Evolutionary conservation across 2,888 invertebrate genomes (phyloP).

Genomic region (Euplagia quadripunctaria): DNA sequence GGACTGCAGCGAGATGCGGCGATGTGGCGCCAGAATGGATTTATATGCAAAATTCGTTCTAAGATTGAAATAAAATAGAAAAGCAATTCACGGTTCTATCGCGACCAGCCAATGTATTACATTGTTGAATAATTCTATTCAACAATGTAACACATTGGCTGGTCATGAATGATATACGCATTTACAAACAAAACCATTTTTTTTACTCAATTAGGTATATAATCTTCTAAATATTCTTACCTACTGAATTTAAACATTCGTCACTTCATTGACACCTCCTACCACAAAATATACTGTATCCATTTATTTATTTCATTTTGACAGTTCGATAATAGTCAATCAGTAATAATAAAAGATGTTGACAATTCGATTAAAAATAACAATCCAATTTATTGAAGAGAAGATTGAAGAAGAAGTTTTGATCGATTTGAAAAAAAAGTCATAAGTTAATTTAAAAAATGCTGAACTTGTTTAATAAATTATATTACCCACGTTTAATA

Average conservation of each 20-base stretch:
- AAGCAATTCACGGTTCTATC: constrained; percentile 37
- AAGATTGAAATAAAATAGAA: constrained; percentile 57
- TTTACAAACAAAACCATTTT: constrained; percentile 1
- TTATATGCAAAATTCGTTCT: constrained; percentile 67
- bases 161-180: neutral
- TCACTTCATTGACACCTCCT: neutral
- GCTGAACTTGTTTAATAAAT: too few species aligned
- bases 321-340: too few species aligned
- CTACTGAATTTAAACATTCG: neutral
- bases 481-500: too few species aligned
- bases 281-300: neutral
- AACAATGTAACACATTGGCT: too few species aligned
- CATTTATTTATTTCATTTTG: too few species aligned
- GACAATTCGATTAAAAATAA: too few species aligned
- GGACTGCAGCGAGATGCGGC: constrained; percentile 63
- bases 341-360: too few species aligned
- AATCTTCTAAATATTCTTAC: neutral
- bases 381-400: too few species aligned
- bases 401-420: too few species aligned
- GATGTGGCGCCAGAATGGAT: constrained; percentile 66
- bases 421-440: too few species aligned
- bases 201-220: neutral
- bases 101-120: constrained; percentile 22
- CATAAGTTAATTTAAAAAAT: too few species aligned
- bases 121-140: constrained; percentile 5